These are phyloP conservation scores for Mylabris sibirica DNA, from an alignment of 2,888 invertebrate species.

Conservation along the genomic window DNA sequence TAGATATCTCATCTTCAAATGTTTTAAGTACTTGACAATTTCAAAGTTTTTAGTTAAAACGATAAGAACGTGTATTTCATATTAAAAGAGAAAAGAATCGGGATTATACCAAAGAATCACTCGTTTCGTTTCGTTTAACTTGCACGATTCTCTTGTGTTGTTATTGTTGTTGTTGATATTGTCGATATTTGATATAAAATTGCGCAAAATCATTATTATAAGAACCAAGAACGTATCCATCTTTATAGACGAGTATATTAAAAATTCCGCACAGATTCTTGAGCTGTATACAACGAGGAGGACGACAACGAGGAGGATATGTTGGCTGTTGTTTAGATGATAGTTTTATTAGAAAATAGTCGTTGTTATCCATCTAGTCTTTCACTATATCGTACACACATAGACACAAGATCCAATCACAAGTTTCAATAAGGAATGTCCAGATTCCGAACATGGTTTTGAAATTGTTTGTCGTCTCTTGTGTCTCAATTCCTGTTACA, in stretches of 20 bases:
- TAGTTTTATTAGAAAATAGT: conserved; percentile 17
- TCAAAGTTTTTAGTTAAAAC: conserved; percentile 17
- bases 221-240: no score
- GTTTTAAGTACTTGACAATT: conserved; percentile 18
- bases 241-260: conserved; percentile 5
- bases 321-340: conserved; percentile 6
- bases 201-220: background rate
- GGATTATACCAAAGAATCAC: no score
- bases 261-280: conserved; percentile 17
- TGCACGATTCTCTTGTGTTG: no score
- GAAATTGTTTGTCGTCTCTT: conserved; percentile 40
- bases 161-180: conserved; percentile 7
- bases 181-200: conserved; percentile 19
- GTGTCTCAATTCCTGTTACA: conserved; percentile 39
- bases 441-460: conserved; percentile 35
- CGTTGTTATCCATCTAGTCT: conserved; percentile 7
- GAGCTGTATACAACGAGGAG: background rate
- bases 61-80: background rate
- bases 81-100: background rate
- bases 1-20: conserved; percentile 21
- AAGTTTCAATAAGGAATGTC: conserved; percentile 38
- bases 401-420: conserved; percentile 32
- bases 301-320: background rate
- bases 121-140: background rate
- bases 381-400: conserved; percentile 2